Percentiles rank a stretch among this genome's conserved stretches.
These are phyloP conservation scores for Spicauda simplicius DNA, from an alignment of 2,888 invertebrate species.

Conservation along the genomic window DNA sequence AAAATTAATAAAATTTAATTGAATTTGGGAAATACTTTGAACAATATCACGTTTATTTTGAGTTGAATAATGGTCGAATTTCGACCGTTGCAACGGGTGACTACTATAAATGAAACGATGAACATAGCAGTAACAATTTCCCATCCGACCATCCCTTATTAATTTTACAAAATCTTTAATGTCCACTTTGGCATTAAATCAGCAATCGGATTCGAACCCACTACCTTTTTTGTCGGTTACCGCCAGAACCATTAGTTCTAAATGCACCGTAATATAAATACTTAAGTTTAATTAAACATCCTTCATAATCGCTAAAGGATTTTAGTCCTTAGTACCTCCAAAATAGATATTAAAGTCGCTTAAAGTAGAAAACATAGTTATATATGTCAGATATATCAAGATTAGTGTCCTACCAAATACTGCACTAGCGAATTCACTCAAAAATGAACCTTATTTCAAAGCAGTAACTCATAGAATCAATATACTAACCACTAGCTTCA, in stretches of 20 bases:
- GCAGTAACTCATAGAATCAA: constrained; percentile 1
- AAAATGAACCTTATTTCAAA: constrained; percentile 37
- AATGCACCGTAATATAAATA: constrained; percentile 26
- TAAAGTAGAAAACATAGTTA: background rate
- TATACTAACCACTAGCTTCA: background rate
- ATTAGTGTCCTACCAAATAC: constrained; percentile 43
- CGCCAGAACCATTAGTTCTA: constrained; percentile 15
- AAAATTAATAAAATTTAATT: too few relatives aligned
- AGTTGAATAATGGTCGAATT: too few relatives aligned
- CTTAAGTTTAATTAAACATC: constrained; percentile 25
- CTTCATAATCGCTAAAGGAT: background rate
- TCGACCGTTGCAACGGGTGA: too few relatives aligned
- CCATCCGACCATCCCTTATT: too few relatives aligned
- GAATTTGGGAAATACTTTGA: too few relatives aligned
- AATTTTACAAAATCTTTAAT: background rate
- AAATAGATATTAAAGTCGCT: background rate
- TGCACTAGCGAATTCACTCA: constrained; percentile 38
- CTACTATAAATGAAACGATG: too few relatives aligned
- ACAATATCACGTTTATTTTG: too few relatives aligned
- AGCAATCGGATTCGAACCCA: constrained; percentile 15
- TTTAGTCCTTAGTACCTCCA: background rate
- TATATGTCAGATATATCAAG: constrained; percentile 21
- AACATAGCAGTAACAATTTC: too few relatives aligned
- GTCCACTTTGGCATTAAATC: background rate
- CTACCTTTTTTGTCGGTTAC: constrained; percentile 11